These are phyloP conservation scores for Myrmecophaga tridactyla DNA, from an alignment of 2,113 vertebrate genomes.

Conservation along the genomic window DNA sequence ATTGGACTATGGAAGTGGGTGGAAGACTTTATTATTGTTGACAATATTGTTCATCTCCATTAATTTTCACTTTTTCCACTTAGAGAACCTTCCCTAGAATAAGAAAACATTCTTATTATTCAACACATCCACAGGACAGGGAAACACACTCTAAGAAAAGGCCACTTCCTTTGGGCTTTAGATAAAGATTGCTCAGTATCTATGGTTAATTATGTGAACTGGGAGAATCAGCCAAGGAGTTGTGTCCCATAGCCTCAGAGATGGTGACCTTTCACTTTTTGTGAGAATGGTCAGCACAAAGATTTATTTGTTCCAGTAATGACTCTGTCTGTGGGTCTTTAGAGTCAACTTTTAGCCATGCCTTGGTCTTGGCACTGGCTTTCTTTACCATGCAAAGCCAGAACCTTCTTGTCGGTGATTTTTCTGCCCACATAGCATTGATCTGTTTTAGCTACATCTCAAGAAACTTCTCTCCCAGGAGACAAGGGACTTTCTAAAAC, in stretches of 20 bases:
- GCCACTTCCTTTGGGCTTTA: not conserved
- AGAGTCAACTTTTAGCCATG: not conserved
- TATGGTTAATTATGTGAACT: not conserved
- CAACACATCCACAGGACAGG: not conserved
- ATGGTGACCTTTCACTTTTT: not conserved
- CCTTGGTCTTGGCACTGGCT: not conserved
- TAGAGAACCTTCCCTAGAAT: not conserved
- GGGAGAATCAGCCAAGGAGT: not conserved
- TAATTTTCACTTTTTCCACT: not conserved
- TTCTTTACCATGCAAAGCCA: not conserved
- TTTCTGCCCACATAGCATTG: not conserved
- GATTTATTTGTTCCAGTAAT: not conserved
- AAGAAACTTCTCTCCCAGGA: not conserved
- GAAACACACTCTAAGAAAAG: not conserved
- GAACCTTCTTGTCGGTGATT: not conserved
- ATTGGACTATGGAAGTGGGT: not conserved
- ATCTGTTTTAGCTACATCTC: not conserved
- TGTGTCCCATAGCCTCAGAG: not conserved
- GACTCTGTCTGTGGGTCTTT: not conserved
- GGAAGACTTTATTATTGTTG: not conserved
- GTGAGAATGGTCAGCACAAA: not conserved
- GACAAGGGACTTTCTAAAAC: not conserved
- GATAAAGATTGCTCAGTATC: not conserved
- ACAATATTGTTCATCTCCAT: not conserved
- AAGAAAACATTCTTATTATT: not conserved